phyloP scores from a whole-genome alignment of 92 coral and sea anemone species.

The Scolanthus callimorphus region DNA sequence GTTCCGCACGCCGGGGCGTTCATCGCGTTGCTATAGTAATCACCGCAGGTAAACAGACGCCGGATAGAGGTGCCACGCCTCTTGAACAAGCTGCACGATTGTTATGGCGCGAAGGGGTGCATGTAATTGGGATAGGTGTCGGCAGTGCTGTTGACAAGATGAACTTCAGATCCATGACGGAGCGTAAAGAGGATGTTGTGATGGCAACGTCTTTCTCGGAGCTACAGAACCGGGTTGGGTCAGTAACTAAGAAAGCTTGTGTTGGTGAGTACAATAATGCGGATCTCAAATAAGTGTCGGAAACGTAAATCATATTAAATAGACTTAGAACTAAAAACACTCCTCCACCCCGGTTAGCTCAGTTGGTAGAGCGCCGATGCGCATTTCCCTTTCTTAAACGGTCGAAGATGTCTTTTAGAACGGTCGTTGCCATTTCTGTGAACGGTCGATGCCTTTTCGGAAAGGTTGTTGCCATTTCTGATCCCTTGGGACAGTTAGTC shows the following conservation, averaged over 20 bases:
- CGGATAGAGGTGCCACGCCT: constrained; percentile 24
- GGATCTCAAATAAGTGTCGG: no score
- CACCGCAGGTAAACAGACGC: constrained; percentile 50
- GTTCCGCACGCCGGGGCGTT: constrained; percentile 38
- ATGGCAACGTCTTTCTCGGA: constrained; percentile 27
- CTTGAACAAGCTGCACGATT: constrained; percentile 27
- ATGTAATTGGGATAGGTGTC: constrained; percentile 53
- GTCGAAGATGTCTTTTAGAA: no score
- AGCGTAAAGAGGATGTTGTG: constrained; percentile 19
- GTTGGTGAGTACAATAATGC: constrained; percentile 16
- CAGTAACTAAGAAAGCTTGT: constrained; percentile 15
- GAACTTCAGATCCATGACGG: constrained; percentile 33
- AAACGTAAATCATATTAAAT: no score
- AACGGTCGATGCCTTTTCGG: no score
- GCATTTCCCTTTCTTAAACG: no score
- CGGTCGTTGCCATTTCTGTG: no score
- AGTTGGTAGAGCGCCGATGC: no score
- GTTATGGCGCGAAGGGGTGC: constrained; percentile 38
- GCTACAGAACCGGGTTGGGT: constrained; percentile 12
- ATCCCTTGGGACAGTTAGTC: no score
- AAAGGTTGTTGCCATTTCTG: no score
- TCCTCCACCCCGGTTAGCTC: no score
- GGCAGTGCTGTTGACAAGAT: constrained; percentile 24
- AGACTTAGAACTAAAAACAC: no score
- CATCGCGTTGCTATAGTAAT: constrained; percentile 43